Evolutionary conservation across 2,888 invertebrate species (phyloP).

Genomic region (Resseliella maxima): DNA sequence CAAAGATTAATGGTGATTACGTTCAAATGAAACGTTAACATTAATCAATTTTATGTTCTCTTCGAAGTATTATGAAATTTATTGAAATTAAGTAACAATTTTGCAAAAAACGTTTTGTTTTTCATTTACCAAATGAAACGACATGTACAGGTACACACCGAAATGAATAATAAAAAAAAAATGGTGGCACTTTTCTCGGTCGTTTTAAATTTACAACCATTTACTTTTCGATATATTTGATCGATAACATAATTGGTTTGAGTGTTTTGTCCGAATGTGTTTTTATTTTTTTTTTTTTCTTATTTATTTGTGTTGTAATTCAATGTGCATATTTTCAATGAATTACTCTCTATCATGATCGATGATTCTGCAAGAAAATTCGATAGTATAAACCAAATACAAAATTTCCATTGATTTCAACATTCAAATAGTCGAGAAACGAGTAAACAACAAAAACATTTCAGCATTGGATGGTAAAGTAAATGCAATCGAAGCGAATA

Average conservation of each 20-base stretch:
- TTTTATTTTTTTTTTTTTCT: too few relatives aligned
- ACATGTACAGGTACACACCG: not conserved
- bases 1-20: not conserved
- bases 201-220: not conserved
- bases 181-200: not conserved
- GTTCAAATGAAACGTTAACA: not conserved
- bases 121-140: too few relatives aligned
- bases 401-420: not conserved
- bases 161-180: not conserved
- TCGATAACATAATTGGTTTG: not conserved
- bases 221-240: not conserved
- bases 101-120: too few relatives aligned
- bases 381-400: not conserved
- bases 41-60: not conserved
- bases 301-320: slow-evolving; percentile 3
- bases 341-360: not conserved
- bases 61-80: not conserved
- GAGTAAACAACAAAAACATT: not conserved
- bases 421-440: not conserved
- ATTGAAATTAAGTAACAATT: not conserved
- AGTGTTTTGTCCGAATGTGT: not conserved
- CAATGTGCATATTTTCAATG: not conserved
- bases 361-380: slow-evolving; percentile 8
- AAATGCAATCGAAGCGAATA: not conserved
- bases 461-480: not conserved